Conservation (phyloP, 1,140 invertebrate genomes). For the Hyles vespertilio region DNA sequence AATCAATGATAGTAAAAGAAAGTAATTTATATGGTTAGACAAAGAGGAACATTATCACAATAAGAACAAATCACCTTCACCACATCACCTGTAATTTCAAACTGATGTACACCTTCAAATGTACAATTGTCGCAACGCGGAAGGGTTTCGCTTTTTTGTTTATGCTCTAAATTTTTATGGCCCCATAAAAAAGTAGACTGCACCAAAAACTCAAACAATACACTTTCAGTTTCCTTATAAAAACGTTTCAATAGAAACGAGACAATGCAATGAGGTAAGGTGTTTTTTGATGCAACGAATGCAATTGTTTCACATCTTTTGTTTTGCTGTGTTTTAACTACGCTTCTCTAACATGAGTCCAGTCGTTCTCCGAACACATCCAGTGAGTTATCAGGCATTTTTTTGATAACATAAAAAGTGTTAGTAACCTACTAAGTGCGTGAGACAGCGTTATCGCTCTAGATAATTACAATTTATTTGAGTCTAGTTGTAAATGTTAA, state of each 20-base stretch:
- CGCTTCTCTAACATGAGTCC: conserved; percentile 12
- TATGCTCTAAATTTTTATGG: conserved; percentile 69
- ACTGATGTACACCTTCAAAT: conserved; percentile 48
- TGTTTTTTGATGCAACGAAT: conserved; percentile 67
- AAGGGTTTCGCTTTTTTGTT: conserved; percentile 66
- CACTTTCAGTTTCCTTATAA: conserved; percentile 74
- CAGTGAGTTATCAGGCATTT: conserved; percentile 19
- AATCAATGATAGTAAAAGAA: conserved; percentile 70
- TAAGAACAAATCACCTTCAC: conserved; percentile 61
- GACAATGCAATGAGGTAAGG: conserved; percentile 43
- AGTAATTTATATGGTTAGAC: conserved; percentile 57
- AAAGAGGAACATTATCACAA: conserved; percentile 66
- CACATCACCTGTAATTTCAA: conserved; percentile 68
- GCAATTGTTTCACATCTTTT: conserved; percentile 45
- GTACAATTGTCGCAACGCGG: conserved; percentile 55
- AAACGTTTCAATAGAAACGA: conserved; percentile 37
- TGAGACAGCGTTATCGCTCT: conserved; percentile 10
- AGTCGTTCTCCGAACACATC: conserved; percentile 30
- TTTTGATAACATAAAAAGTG: conserved; percentile 28
- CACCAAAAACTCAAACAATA: conserved; percentile 48
- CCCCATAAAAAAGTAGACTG: conserved; percentile 56
- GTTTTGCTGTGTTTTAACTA: conserved; percentile 29
- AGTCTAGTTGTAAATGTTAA: conserved; percentile 1
- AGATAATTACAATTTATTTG: conserved; percentile 8
- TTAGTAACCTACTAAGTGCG: conserved; percentile 18